Base-by-base conservation (phyloP, 2,113 vertebrate genomes). In the Pardalotus punctatus region DNA sequence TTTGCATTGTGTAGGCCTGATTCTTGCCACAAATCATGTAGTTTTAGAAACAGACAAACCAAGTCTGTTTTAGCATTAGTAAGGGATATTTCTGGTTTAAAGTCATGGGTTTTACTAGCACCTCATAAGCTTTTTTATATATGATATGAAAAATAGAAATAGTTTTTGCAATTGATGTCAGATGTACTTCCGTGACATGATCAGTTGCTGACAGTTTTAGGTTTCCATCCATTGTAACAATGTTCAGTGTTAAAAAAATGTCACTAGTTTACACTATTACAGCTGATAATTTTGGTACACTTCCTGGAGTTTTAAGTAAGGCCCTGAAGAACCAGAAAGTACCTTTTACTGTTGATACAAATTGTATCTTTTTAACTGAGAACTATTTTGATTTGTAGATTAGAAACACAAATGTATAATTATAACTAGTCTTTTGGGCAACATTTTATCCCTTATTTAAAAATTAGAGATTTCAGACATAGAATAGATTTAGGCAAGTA, bases 331-430 rank as follows among this genome's bases (percentile, higher is more conserved):
- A 98, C 98, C 98, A 98, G 99, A 99, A 98, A 98, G 98, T 98
- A 99, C 98, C 98, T 98, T 98, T 98, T 98, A 98, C 98, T 97
- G 98, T 99, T 99, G 99, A 99, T 99, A 99, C 99, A 99, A 99
- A 99, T 99, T 99, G 99, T 99, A 99, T 99, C 99, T 98, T 98
- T 99, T 99, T 98, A 98, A 98, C 98, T 98, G 97, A 98, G 97
- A 98, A 98, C 97, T 98, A 98, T 99, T 98, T 99, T 98, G 98
- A 98, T 98, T 98, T 99, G 97, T 98, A 98, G 98, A 97, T 97
- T 98, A 97, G 97, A 97, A 98, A 98, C 95, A 98, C 90, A 98
- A 95, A 97, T 88, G 96, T 98, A 93, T 98, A 97, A 98, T 96
- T 98, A 88, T 95, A 94, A 98, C 97, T 98, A 98, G 98, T 97